Evolutionary conservation across 2,797 vertebrate species (phyloP).

Genomic region (Hylomyscus alleni): DNA sequence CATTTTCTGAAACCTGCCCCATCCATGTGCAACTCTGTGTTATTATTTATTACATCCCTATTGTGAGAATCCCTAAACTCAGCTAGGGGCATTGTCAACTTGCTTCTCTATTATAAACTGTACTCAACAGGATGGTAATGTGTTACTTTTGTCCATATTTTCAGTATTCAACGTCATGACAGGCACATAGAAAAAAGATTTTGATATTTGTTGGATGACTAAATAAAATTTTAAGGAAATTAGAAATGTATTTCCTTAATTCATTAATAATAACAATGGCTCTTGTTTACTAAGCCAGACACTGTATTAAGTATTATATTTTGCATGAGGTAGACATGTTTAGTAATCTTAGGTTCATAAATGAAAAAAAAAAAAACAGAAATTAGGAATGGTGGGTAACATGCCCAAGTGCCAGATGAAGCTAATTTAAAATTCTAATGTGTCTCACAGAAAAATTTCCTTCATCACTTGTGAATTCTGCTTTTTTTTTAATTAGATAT

Average conservation of each 20-base stretch:
- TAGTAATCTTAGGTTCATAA: background rate
- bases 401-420: background rate
- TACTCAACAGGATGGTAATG: background rate
- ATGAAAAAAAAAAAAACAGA: background rate
- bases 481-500: background rate
- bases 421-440: background rate
- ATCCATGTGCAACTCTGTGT: background rate
- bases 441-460: background rate
- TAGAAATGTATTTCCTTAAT: background rate
- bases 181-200: background rate
- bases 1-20: background rate
- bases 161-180: background rate
- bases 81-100: background rate
- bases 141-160: background rate
- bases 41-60: background rate
- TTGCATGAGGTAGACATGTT: background rate
- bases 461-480: background rate
- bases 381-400: background rate
- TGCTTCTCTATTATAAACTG: background rate
- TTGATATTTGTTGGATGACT: background rate
- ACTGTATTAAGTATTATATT: background rate
- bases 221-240: conserved; percentile 41
- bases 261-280: conserved; percentile 6
- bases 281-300: conserved; percentile 20
- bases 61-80: background rate